Evolutionary conservation across 2,113 vertebrate species (phyloP).

Genomic region (Lasiurus borealis): DNA sequence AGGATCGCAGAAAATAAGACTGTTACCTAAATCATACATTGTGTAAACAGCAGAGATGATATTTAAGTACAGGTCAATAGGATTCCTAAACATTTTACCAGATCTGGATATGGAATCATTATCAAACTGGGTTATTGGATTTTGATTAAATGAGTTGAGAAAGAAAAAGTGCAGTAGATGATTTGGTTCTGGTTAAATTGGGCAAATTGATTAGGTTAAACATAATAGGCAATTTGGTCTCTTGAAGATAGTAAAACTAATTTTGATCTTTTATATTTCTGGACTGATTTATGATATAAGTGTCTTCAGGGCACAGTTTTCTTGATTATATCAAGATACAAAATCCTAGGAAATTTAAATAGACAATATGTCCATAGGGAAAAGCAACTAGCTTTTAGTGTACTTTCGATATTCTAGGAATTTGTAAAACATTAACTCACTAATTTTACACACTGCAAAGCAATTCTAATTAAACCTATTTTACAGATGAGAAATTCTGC

Average conservation of each 20-base stretch:
- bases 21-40: neutral
- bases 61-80: neutral
- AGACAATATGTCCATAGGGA: neutral
- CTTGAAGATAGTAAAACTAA: neutral
- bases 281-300: neutral
- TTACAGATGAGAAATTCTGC: conserved; percentile 46
- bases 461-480: conserved; percentile 31
- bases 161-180: neutral
- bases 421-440: conserved; percentile 41
- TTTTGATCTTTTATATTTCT: neutral
- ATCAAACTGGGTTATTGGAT: neutral
- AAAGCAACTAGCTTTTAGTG: conserved; percentile 27
- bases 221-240: neutral
- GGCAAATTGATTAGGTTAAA: neutral
- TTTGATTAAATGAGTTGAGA: neutral
- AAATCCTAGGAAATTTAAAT: neutral
- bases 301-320: neutral
- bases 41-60: neutral
- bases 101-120: neutral
- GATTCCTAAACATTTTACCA: neutral
- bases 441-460: neutral
- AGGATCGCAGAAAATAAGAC: neutral
- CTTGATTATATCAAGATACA: neutral
- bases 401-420: conserved; percentile 26
- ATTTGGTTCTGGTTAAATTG: neutral